A percentile compares a stretch with the other conserved stretches of the same genome.
Conservation (phyloP, 2,888 invertebrate genomes). For the Pyrrhia umbra region DNA sequence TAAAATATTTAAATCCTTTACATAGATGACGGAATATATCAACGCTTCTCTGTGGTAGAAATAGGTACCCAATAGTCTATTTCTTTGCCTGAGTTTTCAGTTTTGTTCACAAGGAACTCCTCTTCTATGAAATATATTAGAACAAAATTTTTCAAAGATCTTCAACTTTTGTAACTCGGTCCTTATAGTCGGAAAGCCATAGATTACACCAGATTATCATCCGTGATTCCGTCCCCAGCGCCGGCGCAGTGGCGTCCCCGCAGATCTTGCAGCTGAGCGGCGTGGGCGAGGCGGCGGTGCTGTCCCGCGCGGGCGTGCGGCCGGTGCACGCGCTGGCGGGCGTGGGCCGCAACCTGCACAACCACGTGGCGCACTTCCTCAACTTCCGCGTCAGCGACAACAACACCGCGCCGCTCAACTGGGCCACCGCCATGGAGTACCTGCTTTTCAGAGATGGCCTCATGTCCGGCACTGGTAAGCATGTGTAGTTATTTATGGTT, state of each 20-base stretch:
- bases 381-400: constrained; percentile 96
- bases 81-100: too few relatives aligned
- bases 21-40: too few relatives aligned
- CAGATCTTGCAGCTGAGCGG: constrained; percentile 98
- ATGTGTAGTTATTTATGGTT: too few relatives aligned
- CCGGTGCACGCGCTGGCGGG: constrained; percentile 93
- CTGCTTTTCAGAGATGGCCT: constrained; percentile 96
- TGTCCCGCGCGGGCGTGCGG: constrained; percentile 91
- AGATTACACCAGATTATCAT: too few relatives aligned
- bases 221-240: constrained; percentile 80
- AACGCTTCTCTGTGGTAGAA: too few relatives aligned
- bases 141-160: too few relatives aligned
- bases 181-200: too few relatives aligned
- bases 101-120: too few relatives aligned
- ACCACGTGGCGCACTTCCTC: constrained; percentile 95
- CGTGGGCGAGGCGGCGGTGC: constrained; percentile 94
- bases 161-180: too few relatives aligned
- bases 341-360: constrained; percentile 96
- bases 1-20: too few relatives aligned
- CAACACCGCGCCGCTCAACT: constrained; percentile 96
- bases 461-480: constrained; percentile 95
- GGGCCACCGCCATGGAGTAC: constrained; percentile 98
- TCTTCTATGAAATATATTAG: too few relatives aligned
- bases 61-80: too few relatives aligned
- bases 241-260: constrained; percentile 97